phyloP scores from a whole-genome alignment of 2,113 vertebrate genomes.

The Jacana jacana region DNA sequence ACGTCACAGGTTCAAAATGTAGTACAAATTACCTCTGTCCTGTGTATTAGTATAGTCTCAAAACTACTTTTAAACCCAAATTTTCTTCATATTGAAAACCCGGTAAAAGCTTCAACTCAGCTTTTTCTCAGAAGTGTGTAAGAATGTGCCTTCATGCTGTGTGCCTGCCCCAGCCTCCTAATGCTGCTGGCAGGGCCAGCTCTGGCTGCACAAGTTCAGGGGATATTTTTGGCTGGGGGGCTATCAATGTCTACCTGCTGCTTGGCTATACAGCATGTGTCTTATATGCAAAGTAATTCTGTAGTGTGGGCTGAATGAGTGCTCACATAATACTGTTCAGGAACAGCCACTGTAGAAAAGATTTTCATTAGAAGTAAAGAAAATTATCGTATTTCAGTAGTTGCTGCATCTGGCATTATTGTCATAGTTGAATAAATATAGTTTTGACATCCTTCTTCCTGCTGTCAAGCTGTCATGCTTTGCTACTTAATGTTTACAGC shows the following conservation, averaged over 20 bases:
- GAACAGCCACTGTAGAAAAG: neutral
- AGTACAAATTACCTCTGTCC: neutral
- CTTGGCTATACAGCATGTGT: accelerated
- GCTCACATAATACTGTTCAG: neutral
- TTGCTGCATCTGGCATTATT: neutral
- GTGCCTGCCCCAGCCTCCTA: neutral
- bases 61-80: neutral
- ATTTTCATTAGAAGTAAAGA: neutral
- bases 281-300: neutral
- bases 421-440: neutral
- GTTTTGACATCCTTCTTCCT: neutral
- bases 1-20: neutral
- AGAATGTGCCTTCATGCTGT: accelerated
- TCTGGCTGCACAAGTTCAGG: neutral
- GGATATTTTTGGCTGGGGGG: neutral
- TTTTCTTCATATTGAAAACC: neutral
- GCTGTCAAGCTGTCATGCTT: neutral
- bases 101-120: neutral
- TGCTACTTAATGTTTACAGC: neutral
- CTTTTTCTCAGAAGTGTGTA: too few relatives aligned
- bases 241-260: neutral
- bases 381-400: neutral
- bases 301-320: neutral
- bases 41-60: neutral
- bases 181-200: neutral